Base-by-base conservation (phyloP, 2,888 invertebrate genomes). In the Latrodectus hesperus region DNA sequence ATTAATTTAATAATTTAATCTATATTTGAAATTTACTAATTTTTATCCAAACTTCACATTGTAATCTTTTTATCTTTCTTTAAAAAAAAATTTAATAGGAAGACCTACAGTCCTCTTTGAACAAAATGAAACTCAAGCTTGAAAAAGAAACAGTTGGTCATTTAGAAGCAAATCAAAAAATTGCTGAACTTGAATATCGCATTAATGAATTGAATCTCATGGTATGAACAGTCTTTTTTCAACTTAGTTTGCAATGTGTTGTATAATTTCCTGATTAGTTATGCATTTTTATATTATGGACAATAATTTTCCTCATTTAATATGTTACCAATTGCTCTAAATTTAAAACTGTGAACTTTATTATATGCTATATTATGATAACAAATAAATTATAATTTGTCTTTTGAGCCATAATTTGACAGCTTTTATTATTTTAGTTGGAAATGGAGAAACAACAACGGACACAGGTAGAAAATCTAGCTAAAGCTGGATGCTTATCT, bases 61-160 rank as follows among this genome's bases (percentile, higher is more conserved):
- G 22, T 22, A 22, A 22, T 22, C 22, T 22, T 22, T 22, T 22
- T 22, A 22, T 1, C 22, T 22, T 22, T n/a, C n/a, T 22, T 22
- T 22, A 22, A 22, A 22, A 22, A 22, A 22, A 12, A 73, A 51
- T 55, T 88, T 89, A 91, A 75, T 89, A 93, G 93, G 98, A 98
- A 93, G 98, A 98, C 92, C 93, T 97, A 90, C 96, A 98, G 92
- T 95, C 96, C 72, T 95, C 96, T 88, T 93, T 97, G 89, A 93
- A 94, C 0, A 94, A 97, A 81, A 95, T 97, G 91, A 96, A 97
- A 91, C 96, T 97, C 91, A 94, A 98, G 9, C 93, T 98, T 52
- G 98, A 98, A 92, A 95, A 96, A 90, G 98, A 98, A 93, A 96
- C 96, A 0, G 95, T 96, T 0, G 94, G 95, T 85, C 97, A 97